Percentiles rank a stretch among this genome's conserved stretches.
These are phyloP conservation scores for Probaryconus sp. DNA, from an alignment of 1,140 invertebrate species.

Conservation along the genomic window DNA sequence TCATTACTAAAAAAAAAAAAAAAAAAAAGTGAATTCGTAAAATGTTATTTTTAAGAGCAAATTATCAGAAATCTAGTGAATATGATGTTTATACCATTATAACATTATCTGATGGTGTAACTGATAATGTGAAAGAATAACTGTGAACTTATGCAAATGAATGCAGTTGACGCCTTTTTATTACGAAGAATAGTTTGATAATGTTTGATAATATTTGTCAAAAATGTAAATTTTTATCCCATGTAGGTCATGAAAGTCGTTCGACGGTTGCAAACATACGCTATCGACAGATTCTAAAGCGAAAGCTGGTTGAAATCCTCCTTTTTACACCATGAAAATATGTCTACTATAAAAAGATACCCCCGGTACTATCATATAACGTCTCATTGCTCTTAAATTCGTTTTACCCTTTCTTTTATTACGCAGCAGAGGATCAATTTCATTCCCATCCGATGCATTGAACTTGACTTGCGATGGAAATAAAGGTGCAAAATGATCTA, in stretches of 20 bases:
- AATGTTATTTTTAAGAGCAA: background rate
- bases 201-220: slow-evolving; percentile 5
- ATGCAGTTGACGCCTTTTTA: no score
- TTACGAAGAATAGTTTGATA: no score
- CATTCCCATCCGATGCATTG: slow-evolving; percentile 34
- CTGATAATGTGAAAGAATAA: no score
- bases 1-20: background rate
- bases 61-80: no score
- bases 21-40: background rate
- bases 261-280: background rate
- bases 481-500: slow-evolving; percentile 43
- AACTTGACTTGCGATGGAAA: slow-evolving; percentile 46
- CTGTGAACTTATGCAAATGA: no score
- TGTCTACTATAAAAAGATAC: slow-evolving; percentile 39
- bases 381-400: slow-evolving; percentile 51
- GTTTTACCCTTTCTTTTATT: slow-evolving; percentile 55
- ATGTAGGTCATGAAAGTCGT: slow-evolving; percentile 28
- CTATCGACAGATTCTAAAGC: slow-evolving; percentile 17
- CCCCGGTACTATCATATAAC: slow-evolving; percentile 46
- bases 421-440: slow-evolving; percentile 42
- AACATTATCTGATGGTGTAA: no score
- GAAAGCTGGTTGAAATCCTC: slow-evolving; percentile 14
- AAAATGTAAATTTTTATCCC: slow-evolving; percentile 14
- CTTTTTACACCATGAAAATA: slow-evolving; percentile 39
- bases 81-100: no score